Evolutionary conservation across 2,797 vertebrate genomes (phyloP).

Genomic region (Phrynocephalus forsythii): DNA sequence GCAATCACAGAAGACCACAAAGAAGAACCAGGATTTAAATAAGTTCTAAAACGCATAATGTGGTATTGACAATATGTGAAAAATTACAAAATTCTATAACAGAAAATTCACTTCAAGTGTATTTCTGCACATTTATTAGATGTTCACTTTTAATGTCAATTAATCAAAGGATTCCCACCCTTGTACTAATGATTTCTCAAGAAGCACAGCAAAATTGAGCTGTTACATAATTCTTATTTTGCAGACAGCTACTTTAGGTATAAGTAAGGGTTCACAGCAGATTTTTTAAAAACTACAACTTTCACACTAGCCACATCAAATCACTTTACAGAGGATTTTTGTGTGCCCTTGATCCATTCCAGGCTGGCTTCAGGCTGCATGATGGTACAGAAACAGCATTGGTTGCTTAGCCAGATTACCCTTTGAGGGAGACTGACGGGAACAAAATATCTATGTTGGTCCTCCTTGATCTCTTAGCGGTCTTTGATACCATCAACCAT

Average conservation of each 20-base stretch:
- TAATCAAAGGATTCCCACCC: background rate
- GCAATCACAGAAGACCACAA: no score
- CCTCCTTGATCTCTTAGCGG: no score
- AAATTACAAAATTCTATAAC: background rate
- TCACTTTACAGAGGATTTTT: background rate
- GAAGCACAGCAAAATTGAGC: background rate
- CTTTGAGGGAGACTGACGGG: no score
- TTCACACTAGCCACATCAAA: background rate
- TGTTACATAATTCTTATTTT: background rate
- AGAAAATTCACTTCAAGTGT: background rate
- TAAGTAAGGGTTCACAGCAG: background rate
- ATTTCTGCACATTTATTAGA: background rate
- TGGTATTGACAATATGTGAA: background rate
- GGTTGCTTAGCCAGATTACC: no score
- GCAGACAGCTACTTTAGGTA: background rate
- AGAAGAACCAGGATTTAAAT: background rate
- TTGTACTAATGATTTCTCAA: background rate
- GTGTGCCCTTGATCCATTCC: no score
- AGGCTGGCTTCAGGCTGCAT: no score
- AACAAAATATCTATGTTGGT: no score
- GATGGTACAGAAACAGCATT: no score
- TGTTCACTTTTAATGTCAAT: background rate
- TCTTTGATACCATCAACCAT: no score
- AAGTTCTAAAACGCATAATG: background rate
- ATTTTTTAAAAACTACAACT: background rate